A percentile compares a stretch with the other conserved stretches of the same genome.
Evolutionary conservation across 2,888 invertebrate species (phyloP).

Genomic region (Mellilla xanthometata): DNA sequence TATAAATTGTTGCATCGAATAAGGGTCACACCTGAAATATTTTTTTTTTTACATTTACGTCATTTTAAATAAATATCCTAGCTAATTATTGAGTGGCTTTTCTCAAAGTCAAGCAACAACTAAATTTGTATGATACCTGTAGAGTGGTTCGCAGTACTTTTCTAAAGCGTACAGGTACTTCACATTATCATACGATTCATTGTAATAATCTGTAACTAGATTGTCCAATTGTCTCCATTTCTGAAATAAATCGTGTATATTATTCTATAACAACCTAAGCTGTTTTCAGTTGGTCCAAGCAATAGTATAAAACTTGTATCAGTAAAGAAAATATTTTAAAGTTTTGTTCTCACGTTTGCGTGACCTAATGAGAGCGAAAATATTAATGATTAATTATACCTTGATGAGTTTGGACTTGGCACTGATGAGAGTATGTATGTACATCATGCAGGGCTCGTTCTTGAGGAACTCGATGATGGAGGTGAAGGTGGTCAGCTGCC

Average conservation of each 20-base stretch:
- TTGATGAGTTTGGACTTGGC: conserved; percentile 88
- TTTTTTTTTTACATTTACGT: too few relatives aligned
- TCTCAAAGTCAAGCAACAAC: too few relatives aligned
- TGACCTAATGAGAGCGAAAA: too few relatives aligned
- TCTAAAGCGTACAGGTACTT: conserved; percentile 93
- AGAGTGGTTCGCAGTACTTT: conserved; percentile 92
- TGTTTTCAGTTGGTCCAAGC: too few relatives aligned
- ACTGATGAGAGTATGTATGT: conserved; percentile 85
- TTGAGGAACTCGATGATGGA: conserved; percentile 91
- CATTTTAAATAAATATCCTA: too few relatives aligned
- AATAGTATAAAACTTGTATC: too few relatives aligned
- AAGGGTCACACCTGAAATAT: conserved; percentile 84
- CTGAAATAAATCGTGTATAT: conserved; percentile 80
- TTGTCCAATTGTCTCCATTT: conserved; percentile 90
- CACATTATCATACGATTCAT: conserved; percentile 93
- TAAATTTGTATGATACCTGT: conserved; percentile 72
- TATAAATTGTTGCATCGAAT: conserved; percentile 86
- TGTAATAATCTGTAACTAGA: conserved; percentile 88
- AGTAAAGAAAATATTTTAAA: too few relatives aligned
- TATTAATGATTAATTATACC: conserved; percentile 53
- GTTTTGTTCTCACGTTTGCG: too few relatives aligned
- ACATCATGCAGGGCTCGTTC: conserved; percentile 85
- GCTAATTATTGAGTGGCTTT: too few relatives aligned
- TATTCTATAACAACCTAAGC: too few relatives aligned
- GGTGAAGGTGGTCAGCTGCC: conserved; percentile 89